Conservation (phyloP, 1,140 invertebrate genomes). For the Drosophila subobscura region DNA sequence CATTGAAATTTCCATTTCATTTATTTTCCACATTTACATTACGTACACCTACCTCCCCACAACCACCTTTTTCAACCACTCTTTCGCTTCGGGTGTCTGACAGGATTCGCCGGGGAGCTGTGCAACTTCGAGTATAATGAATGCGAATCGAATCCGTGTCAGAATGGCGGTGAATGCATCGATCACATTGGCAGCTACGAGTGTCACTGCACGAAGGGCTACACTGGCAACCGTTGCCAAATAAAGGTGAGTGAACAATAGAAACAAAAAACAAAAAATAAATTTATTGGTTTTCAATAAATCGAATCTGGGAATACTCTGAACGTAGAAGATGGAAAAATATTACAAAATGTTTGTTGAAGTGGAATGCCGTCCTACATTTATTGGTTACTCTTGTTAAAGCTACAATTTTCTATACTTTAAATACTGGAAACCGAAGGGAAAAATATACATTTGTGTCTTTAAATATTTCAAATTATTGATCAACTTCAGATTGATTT, state of each 20-base stretch:
- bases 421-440: no score
- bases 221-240: conserved; percentile 89
- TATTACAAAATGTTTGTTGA: no score
- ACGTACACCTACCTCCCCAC: conserved; percentile 7
- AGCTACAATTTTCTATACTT: no score
- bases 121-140: conserved; percentile 93
- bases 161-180: conserved; percentile 92
- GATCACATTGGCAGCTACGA: conserved; percentile 90
- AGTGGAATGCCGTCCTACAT: no score
- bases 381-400: no score
- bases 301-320: no score
- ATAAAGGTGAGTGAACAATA: conserved; percentile 84
- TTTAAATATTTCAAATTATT: no score
- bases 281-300: neutral
- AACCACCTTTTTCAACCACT: conserved; percentile 14
- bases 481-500: no score
- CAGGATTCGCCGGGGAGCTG: conserved; percentile 89
- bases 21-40: conserved; percentile 78
- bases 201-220: conserved; percentile 91
- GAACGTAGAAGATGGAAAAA: no score
- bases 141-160: conserved; percentile 94
- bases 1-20: conserved; percentile 78
- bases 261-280: conserved; percentile 5
- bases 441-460: no score
- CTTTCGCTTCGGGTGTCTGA: conserved; percentile 7